Evolutionary conservation across 2,797 vertebrate species (phyloP).

Genomic region (Trichosurus vulpecula): DNA sequence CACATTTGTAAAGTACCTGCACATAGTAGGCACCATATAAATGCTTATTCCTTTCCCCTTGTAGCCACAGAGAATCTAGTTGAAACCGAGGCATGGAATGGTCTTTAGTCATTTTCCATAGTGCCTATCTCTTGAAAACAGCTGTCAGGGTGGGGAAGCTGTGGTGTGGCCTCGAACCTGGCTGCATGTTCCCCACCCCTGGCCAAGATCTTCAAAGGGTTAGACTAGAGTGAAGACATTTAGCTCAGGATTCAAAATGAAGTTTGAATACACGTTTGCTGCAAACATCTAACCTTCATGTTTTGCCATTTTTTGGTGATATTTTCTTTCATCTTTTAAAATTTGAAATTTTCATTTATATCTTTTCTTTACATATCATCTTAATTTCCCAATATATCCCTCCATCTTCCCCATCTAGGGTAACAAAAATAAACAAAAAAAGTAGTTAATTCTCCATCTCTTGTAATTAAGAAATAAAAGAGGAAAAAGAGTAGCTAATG

Average conservation of each 20-base stretch:
- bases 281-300: not conserved
- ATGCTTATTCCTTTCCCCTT: not conserved
- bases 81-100: not conserved
- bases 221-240: not conserved
- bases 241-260: not conserved
- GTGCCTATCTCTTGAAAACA: not conserved
- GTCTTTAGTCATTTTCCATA: no score
- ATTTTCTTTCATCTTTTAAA: not conserved
- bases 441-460: not conserved
- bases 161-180: no score
- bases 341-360: not conserved
- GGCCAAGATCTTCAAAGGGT: not conserved
- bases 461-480: not conserved
- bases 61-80: not conserved
- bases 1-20: not conserved
- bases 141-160: no score
- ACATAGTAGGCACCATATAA: not conserved
- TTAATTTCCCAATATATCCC: not conserved
- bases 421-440: not conserved
- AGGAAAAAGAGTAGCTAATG: not conserved
- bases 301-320: not conserved
- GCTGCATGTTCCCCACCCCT: no score
- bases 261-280: not conserved
- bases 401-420: not conserved
- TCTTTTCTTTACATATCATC: not conserved